Conservation (phyloP, 2,113 vertebrate genomes). For the Tragelaphus buxtoni region DNA sequence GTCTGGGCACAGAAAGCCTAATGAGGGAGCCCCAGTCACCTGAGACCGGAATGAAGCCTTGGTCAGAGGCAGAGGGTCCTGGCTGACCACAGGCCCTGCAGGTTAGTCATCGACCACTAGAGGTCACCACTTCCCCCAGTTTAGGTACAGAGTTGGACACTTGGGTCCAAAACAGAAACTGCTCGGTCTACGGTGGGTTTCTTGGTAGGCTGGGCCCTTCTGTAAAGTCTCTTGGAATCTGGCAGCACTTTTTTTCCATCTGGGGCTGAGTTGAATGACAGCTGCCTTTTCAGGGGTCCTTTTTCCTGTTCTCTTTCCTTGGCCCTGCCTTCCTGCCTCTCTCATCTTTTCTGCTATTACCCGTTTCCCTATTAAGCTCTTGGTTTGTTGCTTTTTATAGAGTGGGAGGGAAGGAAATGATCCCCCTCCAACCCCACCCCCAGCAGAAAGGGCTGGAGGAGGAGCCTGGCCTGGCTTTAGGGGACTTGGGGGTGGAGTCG, state of each 20-base stretch:
- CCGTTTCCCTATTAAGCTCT: not conserved
- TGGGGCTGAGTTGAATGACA: not conserved
- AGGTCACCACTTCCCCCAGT: slow-evolving; percentile 18
- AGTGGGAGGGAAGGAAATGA: not conserved
- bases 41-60: not conserved
- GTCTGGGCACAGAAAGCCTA: not conserved
- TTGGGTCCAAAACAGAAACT: not conserved
- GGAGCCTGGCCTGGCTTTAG: not conserved
- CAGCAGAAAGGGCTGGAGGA: not conserved
- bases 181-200: not conserved
- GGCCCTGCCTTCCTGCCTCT: not conserved
- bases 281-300: not conserved
- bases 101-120: slow-evolving; percentile 23
- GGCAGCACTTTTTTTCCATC: not conserved
- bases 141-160: not conserved
- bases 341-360: not conserved
- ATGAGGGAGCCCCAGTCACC: not conserved
- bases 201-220: not conserved
- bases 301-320: not conserved
- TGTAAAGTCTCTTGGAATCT: not conserved
- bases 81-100: not conserved
- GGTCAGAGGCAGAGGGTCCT: not conserved
- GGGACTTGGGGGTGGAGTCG: not conserved
- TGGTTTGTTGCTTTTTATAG: not conserved
- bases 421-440: not conserved